phyloP scores from a whole-genome alignment of 2,888 invertebrate species.

The Geophilus truncorum region DNA sequence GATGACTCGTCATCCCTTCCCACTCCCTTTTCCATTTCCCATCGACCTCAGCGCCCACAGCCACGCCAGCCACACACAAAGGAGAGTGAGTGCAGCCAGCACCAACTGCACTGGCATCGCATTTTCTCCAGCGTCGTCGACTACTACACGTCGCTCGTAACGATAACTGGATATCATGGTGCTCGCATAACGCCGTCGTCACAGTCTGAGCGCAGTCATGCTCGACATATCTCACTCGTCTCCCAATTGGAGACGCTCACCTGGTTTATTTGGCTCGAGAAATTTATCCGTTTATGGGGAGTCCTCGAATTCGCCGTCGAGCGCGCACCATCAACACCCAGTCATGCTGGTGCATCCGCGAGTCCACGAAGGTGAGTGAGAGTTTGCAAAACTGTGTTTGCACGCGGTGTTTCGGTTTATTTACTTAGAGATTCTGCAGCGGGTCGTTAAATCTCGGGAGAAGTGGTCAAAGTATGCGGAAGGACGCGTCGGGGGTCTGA shows the following conservation, averaged over 20 bases:
- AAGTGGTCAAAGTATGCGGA: neutral
- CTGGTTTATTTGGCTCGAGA: neutral
- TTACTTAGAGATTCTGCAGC: too few species aligned
- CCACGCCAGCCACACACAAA: neutral
- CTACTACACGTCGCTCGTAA: neutral
- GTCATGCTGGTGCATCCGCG: constrained; percentile 11
- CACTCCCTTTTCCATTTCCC: constrained; percentile 16
- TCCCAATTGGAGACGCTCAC: neutral
- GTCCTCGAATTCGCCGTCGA: neutral
- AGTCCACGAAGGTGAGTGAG: constrained; percentile 9
- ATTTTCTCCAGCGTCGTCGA: neutral
- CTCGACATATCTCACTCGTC: constrained; percentile 19
- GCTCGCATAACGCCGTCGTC: neutral
- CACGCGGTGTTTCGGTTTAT: neutral
- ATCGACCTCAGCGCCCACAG: neutral
- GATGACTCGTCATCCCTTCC: neutral
- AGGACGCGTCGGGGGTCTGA: neutral
- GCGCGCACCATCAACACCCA: constrained; percentile 12
- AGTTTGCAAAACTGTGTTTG: neutral
- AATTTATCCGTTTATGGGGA: neutral
- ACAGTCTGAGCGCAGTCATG: constrained; percentile 12
- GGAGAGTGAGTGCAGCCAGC: constrained; percentile 29
- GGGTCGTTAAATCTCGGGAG: neutral
- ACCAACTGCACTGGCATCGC: constrained; percentile 23
- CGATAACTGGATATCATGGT: neutral